These are phyloP conservation scores for Mastacembelus armatus DNA, from an alignment of 2,797 vertebrate species.

Conservation along the genomic window DNA sequence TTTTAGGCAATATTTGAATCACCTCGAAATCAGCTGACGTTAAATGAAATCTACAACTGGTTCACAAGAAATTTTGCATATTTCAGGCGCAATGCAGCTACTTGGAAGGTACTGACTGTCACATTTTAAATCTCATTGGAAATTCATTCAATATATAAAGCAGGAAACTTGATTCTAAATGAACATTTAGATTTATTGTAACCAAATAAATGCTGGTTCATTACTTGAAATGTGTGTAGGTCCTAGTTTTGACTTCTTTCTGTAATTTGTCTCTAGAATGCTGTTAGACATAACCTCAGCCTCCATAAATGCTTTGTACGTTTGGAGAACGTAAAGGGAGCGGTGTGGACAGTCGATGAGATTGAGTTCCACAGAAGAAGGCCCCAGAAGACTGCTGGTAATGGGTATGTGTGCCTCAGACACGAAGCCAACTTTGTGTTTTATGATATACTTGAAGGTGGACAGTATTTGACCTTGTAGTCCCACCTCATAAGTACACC, in stretches of 20 bases:
- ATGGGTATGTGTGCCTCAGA: conserved; percentile 72
- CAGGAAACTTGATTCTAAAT: not conserved
- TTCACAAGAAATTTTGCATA: conserved; percentile 99
- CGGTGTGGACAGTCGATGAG: conserved; percentile 99
- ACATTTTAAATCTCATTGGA: not conserved
- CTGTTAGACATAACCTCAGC: conserved; percentile 99
- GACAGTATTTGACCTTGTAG: conserved; percentile 41
- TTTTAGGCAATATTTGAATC: conserved; percentile 97
- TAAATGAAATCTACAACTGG: conserved; percentile 99
- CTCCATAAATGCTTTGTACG: conserved; percentile 99
- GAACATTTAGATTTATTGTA: not conserved
- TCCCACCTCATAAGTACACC: conserved; percentile 23
- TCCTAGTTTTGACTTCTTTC: not conserved
- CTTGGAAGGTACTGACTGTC: conserved; percentile 92
- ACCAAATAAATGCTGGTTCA: not conserved
- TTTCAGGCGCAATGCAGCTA: conserved; percentile 97
- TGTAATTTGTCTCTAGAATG: conserved; percentile 90
- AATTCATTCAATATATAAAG: not conserved
- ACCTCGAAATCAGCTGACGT: conserved; percentile 97
- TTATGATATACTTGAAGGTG: conserved; percentile 15
- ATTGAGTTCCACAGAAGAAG: conserved; percentile 98
- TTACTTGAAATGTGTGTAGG: not conserved
- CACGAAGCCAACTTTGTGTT: not conserved
- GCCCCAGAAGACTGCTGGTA: conserved; percentile 97
- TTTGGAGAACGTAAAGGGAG: conserved; percentile 99